Evolutionary conservation across 2,888 invertebrate species (phyloP).

Genomic region (Thymelicus acteon): DNA sequence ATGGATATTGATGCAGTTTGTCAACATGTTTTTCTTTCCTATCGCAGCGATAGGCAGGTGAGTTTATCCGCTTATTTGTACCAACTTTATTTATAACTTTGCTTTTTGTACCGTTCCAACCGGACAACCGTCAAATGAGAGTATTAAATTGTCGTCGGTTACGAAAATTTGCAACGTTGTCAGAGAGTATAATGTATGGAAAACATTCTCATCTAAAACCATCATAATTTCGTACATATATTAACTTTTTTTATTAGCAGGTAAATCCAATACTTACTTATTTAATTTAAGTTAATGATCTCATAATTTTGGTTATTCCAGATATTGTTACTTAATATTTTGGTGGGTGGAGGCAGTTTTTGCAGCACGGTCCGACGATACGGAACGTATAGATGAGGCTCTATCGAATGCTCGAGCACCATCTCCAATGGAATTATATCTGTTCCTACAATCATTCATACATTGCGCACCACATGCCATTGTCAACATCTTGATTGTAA

Average conservation of each 20-base stretch:
- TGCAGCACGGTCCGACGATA: conserved; percentile 78
- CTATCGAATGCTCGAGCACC: conserved; percentile 85
- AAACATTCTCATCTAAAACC: no score
- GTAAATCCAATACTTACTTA: no score
- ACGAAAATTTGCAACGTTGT: no score
- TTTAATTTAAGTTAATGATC: no score
- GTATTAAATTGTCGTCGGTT: no score
- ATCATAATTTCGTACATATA: no score
- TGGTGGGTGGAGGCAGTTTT: conserved; percentile 90
- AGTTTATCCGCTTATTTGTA: conserved; percentile 22
- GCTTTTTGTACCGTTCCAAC: no score
- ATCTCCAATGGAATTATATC: conserved; percentile 90
- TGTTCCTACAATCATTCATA: conserved; percentile 91
- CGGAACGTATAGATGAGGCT: conserved; percentile 85
- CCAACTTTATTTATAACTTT: no score
- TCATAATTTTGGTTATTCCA: conserved; percentile 53
- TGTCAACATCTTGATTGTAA: conserved; percentile 82
- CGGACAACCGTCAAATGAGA: no score
- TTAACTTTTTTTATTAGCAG: no score
- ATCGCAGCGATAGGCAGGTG: conserved; percentile 87
- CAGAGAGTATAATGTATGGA: no score
- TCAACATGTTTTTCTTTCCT: conserved; percentile 83
- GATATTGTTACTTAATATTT: conserved; percentile 89
- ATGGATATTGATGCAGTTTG: conserved; percentile 76
- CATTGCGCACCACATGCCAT: conserved; percentile 90